phyloP scores from a whole-genome alignment of 2,888 invertebrate genomes.

The Acleris literana region DNA sequence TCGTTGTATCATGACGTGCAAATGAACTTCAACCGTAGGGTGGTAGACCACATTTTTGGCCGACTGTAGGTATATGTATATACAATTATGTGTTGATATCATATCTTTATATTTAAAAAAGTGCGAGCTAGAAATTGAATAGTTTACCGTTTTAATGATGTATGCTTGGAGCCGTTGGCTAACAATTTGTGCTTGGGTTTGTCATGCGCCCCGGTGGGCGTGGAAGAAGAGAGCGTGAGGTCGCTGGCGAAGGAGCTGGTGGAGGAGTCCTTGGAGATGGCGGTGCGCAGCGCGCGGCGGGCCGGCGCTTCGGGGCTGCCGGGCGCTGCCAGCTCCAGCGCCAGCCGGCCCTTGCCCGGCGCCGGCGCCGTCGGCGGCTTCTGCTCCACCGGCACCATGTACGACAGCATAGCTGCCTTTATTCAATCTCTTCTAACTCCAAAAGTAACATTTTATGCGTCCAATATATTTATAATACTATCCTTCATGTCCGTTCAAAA shows the following conservation, averaged over 20 bases:
- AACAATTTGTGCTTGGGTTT: constrained; percentile 87
- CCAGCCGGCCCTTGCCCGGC: constrained; percentile 79
- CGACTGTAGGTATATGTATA: no score
- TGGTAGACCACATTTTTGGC: no score
- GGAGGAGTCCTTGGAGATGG: constrained; percentile 87
- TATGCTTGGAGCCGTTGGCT: constrained; percentile 88
- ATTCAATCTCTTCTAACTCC: constrained; percentile 19
- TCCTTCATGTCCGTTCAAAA: constrained; percentile 39
- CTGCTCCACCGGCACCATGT: constrained; percentile 91
- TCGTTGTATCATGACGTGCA: no score
- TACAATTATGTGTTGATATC: no score
- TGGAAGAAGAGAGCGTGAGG: constrained; percentile 85
- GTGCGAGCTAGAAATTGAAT: constrained; percentile 1
- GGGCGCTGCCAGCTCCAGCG: constrained; percentile 66
- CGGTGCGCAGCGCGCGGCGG: constrained; percentile 57
- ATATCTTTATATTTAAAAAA: constrained; percentile 3
- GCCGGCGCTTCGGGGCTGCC: constrained; percentile 70
- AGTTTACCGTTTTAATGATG: constrained; percentile 87
- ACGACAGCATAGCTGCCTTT: constrained; percentile 86
- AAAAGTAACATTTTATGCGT: constrained; percentile 20
- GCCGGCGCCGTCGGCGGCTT: constrained; percentile 85
- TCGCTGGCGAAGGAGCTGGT: constrained; percentile 88
- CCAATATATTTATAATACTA: constrained; percentile 29
- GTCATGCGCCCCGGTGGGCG: constrained; percentile 85
- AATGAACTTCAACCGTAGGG: no score